These are phyloP conservation scores for Cephus pygmeus DNA, from an alignment of 2,888 invertebrate genomes.

Conservation along the genomic window DNA sequence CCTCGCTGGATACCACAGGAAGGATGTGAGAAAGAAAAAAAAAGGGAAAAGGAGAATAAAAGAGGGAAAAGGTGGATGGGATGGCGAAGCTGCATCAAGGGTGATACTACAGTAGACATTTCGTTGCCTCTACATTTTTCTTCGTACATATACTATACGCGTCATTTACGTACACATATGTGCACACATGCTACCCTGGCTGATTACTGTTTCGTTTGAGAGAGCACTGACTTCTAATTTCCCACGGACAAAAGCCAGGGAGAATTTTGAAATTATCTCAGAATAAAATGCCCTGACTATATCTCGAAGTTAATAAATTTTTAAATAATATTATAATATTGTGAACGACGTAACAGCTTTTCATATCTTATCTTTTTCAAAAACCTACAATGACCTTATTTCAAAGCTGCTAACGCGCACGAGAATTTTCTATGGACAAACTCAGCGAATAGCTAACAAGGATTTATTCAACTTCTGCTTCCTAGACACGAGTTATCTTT, in stretches of 20 bases:
- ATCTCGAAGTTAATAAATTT: background rate
- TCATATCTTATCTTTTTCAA: background rate
- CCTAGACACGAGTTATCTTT: background rate
- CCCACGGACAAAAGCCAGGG: background rate
- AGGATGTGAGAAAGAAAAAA: background rate
- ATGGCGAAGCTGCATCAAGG: background rate
- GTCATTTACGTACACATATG: background rate
- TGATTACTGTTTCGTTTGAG: background rate
- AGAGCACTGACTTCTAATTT: background rate
- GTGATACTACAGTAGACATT: background rate
- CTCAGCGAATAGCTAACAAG: background rate
- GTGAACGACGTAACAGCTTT: background rate
- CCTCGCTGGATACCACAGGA: background rate
- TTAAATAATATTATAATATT: background rate
- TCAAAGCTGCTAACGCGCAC: background rate
- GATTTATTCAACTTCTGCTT: background rate
- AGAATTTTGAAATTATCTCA: background rate
- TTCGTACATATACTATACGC: background rate
- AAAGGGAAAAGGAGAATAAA: background rate
- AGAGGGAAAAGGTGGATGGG: background rate
- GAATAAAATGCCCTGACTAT: background rate
- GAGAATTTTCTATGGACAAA: background rate
- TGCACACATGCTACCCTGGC: background rate
- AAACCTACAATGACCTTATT: background rate
- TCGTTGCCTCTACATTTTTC: background rate